A percentile compares a stretch with the other conserved stretches of the same genome.
phyloP scores from a whole-genome alignment of 2,113 vertebrate genomes.

The Eleginops maclovinus region DNA sequence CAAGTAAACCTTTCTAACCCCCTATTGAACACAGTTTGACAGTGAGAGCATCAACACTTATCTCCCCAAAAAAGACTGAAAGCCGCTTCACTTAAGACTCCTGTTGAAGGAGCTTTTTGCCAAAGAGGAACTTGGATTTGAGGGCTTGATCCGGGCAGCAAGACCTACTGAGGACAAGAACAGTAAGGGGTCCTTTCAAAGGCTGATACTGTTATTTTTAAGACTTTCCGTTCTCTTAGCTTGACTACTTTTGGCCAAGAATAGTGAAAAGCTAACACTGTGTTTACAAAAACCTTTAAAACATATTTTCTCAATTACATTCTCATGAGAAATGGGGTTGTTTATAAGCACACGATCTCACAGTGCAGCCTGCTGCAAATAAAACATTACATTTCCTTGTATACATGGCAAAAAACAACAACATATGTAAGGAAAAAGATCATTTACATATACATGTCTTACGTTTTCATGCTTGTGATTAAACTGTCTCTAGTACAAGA shows the following conservation, averaged over 20 bases:
- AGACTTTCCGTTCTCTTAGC: background rate
- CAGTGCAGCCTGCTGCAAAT: background rate
- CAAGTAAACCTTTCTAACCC: background rate
- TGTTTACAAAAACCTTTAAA: background rate
- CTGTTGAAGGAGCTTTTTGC: background rate
- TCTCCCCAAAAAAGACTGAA: background rate
- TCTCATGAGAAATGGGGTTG: background rate
- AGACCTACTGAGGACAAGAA: background rate
- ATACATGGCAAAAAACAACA: too few species aligned
- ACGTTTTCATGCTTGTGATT: slow-evolving; percentile 36
- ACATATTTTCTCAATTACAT: background rate
- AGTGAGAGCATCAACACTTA: background rate
- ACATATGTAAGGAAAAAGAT: slow-evolving; percentile 16
- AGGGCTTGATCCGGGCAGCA: background rate
- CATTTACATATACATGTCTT: slow-evolving; percentile 2
- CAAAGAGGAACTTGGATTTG: background rate
- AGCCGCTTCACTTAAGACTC: background rate
- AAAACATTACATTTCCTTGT: too few species aligned
- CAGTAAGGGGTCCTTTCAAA: background rate
- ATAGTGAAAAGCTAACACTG: background rate
- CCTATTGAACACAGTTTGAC: background rate
- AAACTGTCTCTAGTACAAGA: slow-evolving; percentile 10
- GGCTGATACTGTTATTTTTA: background rate
- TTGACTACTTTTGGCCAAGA: background rate
- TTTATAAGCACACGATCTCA: background rate